Evolutionary conservation across 1,140 invertebrate species (phyloP), one percentile per base, ranked within the genome.

Genomic region (Drosophila malerkotliana): DNA sequence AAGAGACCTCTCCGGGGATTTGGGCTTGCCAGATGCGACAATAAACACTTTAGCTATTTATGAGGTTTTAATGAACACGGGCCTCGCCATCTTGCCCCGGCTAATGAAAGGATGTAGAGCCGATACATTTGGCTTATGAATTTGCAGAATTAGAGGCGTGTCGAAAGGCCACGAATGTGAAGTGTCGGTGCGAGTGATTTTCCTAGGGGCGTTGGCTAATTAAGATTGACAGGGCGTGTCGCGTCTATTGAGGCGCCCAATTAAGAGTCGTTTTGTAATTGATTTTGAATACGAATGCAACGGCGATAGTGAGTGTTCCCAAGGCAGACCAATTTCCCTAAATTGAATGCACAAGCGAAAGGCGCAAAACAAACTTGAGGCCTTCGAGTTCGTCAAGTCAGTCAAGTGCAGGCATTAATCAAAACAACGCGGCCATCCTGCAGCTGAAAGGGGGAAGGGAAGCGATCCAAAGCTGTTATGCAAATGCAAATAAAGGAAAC

Each of bases 1-100:
- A 73, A 62, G 81, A 75, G 79, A n/a, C 44, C 48, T 61, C 74
- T 72, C 67, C 48, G 44, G 82, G 79, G 79, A 79, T 61, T 82
- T 67, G 69, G 66, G 66, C 39, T 61, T 71, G 67, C 75, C 83
- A 87, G 75, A 77, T 83, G 83, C 59, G 79, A 88, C 83, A 88
- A 88, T 88, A 88, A 88, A 88, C 83, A 88, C 83, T 88, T 88
- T 73, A 56, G 79, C 83, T 88, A 88, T 88, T 88, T 88, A 88
- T 88, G 83, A 88, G 83, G 79, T 88, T 88, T 88, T 83, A 88
- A 88, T 88, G 83, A 88, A 88, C 83, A 77, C 51, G 28, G 60
- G 34, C 30, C 48, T 44, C 58, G 79, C 75, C 82, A 87, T 87
- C 71, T 82, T 79, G 64, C 48, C 51, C 44, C 51, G 56, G 60